A percentile compares a stretch with the other conserved stretches of the same genome.
Conservation (phyloP, 2,113 vertebrate genomes). For the Plestiodon gilberti region DNA sequence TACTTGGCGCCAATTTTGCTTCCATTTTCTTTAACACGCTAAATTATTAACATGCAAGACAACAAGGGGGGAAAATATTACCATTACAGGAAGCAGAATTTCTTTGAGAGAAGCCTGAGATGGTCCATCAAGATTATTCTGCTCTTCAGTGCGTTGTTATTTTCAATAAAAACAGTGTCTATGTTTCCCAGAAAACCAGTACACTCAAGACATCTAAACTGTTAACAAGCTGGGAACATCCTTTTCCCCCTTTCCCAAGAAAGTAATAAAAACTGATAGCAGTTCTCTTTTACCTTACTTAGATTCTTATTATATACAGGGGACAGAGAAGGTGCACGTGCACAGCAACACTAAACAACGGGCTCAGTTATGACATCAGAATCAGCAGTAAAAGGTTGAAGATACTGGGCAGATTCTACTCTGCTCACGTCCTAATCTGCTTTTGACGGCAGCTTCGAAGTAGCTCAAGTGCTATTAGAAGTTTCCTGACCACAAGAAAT, state of each 20-base stretch:
- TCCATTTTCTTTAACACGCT: neutral
- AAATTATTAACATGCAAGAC: conserved; percentile 6
- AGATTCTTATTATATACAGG: neutral
- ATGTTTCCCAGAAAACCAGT: conserved; percentile 16
- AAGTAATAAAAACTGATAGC: neutral
- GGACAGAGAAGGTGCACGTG: neutral
- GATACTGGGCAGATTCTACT: neutral
- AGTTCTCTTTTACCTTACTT: conserved; percentile 12
- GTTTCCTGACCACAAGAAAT: neutral
- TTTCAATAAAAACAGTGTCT: conserved; percentile 4
- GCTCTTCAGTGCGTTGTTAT: neutral
- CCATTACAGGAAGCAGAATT: neutral
- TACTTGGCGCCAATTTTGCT: neutral
- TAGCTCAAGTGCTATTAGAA: conserved; percentile 12
- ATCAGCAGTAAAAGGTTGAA: neutral
- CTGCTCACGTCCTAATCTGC: neutral
- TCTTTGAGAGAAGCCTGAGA: conserved; percentile 21
- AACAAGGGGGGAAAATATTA: neutral
- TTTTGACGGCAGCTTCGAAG: conserved; percentile 14
- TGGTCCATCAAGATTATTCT: conserved; percentile 10
- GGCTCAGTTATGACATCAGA: neutral
- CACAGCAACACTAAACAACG: neutral
- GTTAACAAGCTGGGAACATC: neutral
- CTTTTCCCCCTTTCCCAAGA: neutral
- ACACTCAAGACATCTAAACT: neutral